Percentiles rank a stretch among this genome's conserved stretches.
Conservation (phyloP, 2,797 vertebrate species). For the Clarias platycephalus region DNA sequence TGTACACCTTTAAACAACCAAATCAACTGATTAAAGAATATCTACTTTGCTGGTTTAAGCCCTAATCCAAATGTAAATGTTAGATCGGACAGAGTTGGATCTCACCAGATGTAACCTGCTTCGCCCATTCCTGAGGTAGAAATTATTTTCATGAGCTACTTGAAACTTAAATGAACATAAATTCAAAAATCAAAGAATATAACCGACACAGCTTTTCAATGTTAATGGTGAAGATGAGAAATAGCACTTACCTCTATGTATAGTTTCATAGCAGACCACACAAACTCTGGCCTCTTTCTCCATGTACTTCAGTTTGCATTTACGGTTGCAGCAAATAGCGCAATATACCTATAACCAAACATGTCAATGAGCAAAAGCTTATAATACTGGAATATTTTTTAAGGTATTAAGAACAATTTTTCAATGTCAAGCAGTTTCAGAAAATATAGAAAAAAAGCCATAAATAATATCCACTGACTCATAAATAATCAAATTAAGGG, state of each 20-base stretch:
- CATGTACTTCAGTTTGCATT: constrained; percentile 89
- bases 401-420: background rate
- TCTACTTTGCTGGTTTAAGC: background rate
- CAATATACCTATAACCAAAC: constrained; percentile 86
- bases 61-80: background rate
- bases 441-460: background rate
- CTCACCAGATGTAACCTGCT: background rate
- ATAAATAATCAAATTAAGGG: background rate
- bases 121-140: background rate
- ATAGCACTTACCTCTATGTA: constrained; percentile 76
- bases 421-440: background rate
- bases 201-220: background rate
- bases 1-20: background rate
- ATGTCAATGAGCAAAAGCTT: constrained; percentile 8
- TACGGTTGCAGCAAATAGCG: constrained; percentile 88
- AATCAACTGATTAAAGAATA: background rate
- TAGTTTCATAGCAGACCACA: constrained; percentile 82
- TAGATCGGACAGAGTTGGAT: background rate
- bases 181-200: background rate
- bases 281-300: constrained; percentile 96
- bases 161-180: background rate
- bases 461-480: background rate
- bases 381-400: background rate
- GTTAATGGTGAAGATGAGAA: background rate
- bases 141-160: background rate